Evolutionary conservation across 2,797 vertebrate genomes (phyloP), one percentile per base, ranked within the genome.

Genomic region (Liparis tanakae): DNA sequence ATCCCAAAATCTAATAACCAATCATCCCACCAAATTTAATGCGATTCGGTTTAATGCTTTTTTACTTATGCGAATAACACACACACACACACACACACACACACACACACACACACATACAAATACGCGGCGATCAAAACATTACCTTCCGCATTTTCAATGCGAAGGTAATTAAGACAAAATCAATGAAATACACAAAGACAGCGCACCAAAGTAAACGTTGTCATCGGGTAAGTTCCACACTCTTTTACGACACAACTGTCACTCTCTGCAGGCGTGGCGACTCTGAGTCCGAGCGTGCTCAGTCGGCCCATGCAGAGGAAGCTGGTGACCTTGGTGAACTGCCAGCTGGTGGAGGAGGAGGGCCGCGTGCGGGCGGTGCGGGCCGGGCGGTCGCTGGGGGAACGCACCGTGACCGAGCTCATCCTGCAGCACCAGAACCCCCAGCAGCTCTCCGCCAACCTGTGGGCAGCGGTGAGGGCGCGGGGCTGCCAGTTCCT

Each of bases 251-350:
- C 50, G 17, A 44, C 50, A 48, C 34, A 46, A 7, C 20, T 82
- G 7, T 74, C 51, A 3, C 72, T 34, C n/a, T 20, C 33, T 41
- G 7, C 85, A 98, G 97, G 96, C 82, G 95, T 96, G 87, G 94
- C 94, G 66, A 95, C 94, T 70, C 92, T 95, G 88, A 96, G 95
- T 87, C 96, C 96, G 68, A 96, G 97, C 67, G 94, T 94, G n/a
- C 96, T 99, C 89, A 99, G 97, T 87, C 95, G 97, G 73, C 97
- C 97, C 18, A 98, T 98, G 97, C 97, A 98, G 91, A 95, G 97
- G 90, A 99, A 99, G 90, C 94, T 99, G 84, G 97, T 99, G 90
- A 98, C 96, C 0, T 86, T 99, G 85, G 97, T 99, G 83, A 98
- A 97, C 85, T 99, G 97, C 86, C 97, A 99, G 87, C 94, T 98